Base-by-base conservation (phyloP, 2,797 vertebrate genomes). In the Gymnothorax reevesii region DNA sequence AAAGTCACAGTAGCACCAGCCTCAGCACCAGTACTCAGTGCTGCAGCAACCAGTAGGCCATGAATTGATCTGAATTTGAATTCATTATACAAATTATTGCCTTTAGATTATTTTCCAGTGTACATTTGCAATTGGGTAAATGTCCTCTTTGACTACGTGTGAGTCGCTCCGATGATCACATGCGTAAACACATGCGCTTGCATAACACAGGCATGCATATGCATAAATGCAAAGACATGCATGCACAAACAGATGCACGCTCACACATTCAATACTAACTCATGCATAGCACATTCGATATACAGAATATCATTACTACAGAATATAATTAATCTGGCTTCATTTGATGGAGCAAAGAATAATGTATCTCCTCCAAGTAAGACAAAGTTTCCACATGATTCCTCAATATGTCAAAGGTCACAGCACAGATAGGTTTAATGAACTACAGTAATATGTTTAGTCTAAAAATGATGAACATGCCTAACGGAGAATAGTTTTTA, bases 81-180 rank as follows among this genome's bases (percentile, higher is more conserved):
- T 42, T 42, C 1, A 42, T 42, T 42, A 42, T 88, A 89, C 83
- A 82, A 91, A 90, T 90, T 88, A 88, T 86, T 57, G 87, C 93
- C 94, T 27, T 94, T 91, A 90, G 94, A 93, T 89, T 91, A 88
- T 91, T 93, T 88, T 89, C 94, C 94, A 93, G 92, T 86, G 20
- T 54, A 88, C 90, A 84, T 49, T 12, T 6, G 73, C 42, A 77
- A 89, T 92, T 87, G 90, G 4, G 33, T n/a, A 33, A 60, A 59
- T 83, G 33, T 52, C n/a, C 33, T 49, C 25, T 15, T 25, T 22
- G 27, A 10, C 27, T 17, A 49, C 7, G 62, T 62, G 66, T 4
- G 69, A 55, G 4, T 10, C 64, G 9, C 64, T 6, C 64, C 7
- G 22, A 25, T n/a, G 9, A 20, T 0, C 62, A 20, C 60, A 20